Percentiles rank a stretch among this genome's conserved stretches.
Evolutionary conservation across 2,888 invertebrate genomes (phyloP).

Genomic region (Operophtera brumata): DNA sequence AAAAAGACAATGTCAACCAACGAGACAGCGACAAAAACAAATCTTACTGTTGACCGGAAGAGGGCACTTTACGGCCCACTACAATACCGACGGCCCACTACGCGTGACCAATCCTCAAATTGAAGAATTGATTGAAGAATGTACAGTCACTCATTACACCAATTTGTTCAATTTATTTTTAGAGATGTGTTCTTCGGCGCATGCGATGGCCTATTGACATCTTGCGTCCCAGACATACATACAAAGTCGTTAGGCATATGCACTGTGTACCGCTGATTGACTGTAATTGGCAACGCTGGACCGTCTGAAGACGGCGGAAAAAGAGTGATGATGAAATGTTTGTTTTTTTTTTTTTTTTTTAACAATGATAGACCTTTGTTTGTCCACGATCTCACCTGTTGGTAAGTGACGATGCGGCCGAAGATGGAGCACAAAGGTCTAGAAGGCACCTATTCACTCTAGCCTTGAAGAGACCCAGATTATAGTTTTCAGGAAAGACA

Average conservation of each 20-base stretch:
- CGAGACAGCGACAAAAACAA: slow-evolving; percentile 30
- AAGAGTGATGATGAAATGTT: too few species aligned
- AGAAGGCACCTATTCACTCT: too few species aligned
- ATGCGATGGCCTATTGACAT: neutral
- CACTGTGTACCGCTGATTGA: neutral
- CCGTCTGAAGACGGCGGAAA: too few species aligned
- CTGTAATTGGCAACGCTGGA: too few species aligned
- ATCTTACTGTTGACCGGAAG: slow-evolving; percentile 41
- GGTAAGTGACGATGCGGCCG: too few species aligned
- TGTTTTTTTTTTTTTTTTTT: too few species aligned
- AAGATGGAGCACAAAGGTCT: too few species aligned
- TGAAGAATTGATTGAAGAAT: slow-evolving; percentile 32
- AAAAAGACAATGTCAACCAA: slow-evolving; percentile 33
- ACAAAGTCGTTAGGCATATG: neutral
- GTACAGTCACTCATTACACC: slow-evolving; percentile 14
- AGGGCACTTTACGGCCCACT: slow-evolving; percentile 31
- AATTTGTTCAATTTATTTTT: neutral
- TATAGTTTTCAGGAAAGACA: too few species aligned
- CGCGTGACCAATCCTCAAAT: slow-evolving; percentile 40
- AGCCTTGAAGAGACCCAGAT: too few species aligned
- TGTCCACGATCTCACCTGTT: too few species aligned
- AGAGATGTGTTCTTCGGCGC: neutral
- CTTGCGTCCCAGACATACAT: neutral
- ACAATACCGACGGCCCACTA: neutral
- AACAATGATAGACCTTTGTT: too few species aligned